Conservation (phyloP, 2,113 vertebrate species). For the Xiphias gladius region DNA sequence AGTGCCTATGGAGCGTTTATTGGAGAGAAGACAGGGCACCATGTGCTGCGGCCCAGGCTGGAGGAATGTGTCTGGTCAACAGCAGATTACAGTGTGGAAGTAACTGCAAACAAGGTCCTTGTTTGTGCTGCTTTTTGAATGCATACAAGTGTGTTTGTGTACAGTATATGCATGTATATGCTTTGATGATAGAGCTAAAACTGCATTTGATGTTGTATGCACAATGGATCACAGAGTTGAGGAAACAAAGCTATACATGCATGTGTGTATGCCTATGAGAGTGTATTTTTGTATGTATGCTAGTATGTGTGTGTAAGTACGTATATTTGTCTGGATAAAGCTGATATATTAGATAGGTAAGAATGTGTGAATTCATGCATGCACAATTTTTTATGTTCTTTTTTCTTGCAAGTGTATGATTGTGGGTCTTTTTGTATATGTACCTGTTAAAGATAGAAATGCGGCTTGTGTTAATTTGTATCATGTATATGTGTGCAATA, state of each 20-base stretch:
- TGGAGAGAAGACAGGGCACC: slow-evolving; percentile 75
- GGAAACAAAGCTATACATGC: background rate
- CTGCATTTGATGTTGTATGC: slow-evolving; percentile 15
- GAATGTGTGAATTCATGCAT: too few relatives aligned
- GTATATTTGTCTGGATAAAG: too few relatives aligned
- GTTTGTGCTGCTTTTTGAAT: slow-evolving; percentile 31
- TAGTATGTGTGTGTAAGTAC: too few relatives aligned
- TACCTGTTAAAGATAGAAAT: too few relatives aligned
- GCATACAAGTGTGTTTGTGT: slow-evolving; percentile 3
- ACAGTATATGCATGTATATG: background rate
- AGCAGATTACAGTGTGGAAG: slow-evolving; percentile 77
- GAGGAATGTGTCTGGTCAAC: slow-evolving; percentile 83
- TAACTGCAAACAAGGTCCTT: slow-evolving; percentile 43
- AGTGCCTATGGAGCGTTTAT: slow-evolving; percentile 85
- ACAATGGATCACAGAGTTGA: slow-evolving; percentile 1
- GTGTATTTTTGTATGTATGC: background rate
- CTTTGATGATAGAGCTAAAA: slow-evolving; percentile 19
- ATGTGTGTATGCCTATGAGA: background rate
- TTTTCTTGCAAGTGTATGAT: too few relatives aligned
- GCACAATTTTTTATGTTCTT: too few relatives aligned
- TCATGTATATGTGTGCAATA: too few relatives aligned
- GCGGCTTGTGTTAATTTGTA: too few relatives aligned
- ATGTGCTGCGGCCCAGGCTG: slow-evolving; percentile 65
- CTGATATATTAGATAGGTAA: too few relatives aligned
- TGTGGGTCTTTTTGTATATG: too few relatives aligned